Evolutionary conservation across 2,797 vertebrate genomes (phyloP), one percentile per base, ranked within the genome.

Genomic region (Sebastes elongatus): DNA sequence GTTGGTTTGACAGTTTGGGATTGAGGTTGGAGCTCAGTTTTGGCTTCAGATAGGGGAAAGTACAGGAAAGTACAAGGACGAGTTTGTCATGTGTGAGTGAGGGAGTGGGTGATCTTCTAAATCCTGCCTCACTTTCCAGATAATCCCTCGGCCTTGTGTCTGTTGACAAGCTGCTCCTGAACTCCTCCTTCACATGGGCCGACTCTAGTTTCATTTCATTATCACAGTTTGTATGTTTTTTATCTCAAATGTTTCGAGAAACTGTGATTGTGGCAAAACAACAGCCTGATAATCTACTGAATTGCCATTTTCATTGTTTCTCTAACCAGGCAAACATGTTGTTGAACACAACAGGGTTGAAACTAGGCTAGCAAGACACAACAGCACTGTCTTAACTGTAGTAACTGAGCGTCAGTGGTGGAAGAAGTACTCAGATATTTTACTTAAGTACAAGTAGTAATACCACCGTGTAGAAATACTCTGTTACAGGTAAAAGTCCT

Each of bases 41-140:
- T 76, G 42, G 53, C 68, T 77, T 74, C 25, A 69, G 56, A 32
- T 27, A n/a, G 56, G 75, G 61, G 32, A 73, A 73, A 81, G 74
- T 76, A 67, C 74, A 70, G 53, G 42, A 63, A 56, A 65, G 23
- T 27, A 73, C 62, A 72, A 70, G 25, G 65, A 56, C 4, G 14
- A 9, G 49, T 22, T 10, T 59, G 22, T 25, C 42, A 46, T 46
- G 6, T 53, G 16, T 64, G 46, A 28, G 30, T 16, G 33, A 74
- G 35, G 10, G 27, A 25, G n/a, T 18, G 42, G 20, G 60, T 55
- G 62, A 74, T 59, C 20, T 4, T 35, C 9, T 35, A 11, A 73
- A 65, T 56, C 73, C 23, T 20, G 18, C 16, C 10, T 70, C 23
- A 22, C 27, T 60, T 68, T n/a, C 27, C 10, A 69, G n/a, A 64